Evolutionary conservation across 2,113 vertebrate species (phyloP).

Genomic region (Danionella cerebrum): DNA sequence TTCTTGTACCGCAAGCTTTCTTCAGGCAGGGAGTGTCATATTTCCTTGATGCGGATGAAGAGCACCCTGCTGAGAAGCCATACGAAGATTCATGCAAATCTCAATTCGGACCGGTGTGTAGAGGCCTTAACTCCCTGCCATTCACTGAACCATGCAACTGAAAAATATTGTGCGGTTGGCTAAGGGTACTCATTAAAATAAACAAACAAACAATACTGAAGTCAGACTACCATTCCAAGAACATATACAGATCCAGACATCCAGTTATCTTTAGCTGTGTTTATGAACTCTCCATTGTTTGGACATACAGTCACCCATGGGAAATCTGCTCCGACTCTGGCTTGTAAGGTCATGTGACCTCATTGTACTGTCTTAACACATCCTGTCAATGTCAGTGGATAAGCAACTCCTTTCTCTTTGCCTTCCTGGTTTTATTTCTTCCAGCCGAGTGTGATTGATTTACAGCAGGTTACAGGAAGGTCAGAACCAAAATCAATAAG

Average conservation of each 20-base stretch:
- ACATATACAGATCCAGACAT: not conserved
- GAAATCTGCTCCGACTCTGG: constrained; percentile 16
- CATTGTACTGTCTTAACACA: constrained; percentile 47
- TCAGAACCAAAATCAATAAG: constrained; percentile 70
- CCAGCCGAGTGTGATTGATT: constrained; percentile 54
- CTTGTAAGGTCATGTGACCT: constrained; percentile 34
- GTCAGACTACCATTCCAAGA: too few species aligned
- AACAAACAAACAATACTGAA: too few species aligned
- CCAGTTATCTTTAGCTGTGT: not conserved
- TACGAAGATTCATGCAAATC: too few species aligned
- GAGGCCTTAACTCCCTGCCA: too few species aligned
- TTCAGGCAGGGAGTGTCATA: too few species aligned
- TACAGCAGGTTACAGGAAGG: constrained; percentile 67
- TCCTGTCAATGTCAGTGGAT: constrained; percentile 37
- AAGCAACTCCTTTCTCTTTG: constrained; percentile 26
- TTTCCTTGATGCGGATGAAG: too few species aligned
- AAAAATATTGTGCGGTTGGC: too few species aligned
- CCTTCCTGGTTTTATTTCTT: not conserved
- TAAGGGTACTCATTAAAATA: too few species aligned
- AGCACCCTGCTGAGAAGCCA: too few species aligned
- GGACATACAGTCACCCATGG: constrained; percentile 18
- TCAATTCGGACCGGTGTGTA: too few species aligned
- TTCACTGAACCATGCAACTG: too few species aligned
- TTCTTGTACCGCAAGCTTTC: too few species aligned
- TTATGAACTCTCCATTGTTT: not conserved